Percentiles rank a stretch among this genome's conserved stretches.
Conservation (phyloP, 2,797 vertebrate species). For the Phrynocephalus vlangalii region DNA sequence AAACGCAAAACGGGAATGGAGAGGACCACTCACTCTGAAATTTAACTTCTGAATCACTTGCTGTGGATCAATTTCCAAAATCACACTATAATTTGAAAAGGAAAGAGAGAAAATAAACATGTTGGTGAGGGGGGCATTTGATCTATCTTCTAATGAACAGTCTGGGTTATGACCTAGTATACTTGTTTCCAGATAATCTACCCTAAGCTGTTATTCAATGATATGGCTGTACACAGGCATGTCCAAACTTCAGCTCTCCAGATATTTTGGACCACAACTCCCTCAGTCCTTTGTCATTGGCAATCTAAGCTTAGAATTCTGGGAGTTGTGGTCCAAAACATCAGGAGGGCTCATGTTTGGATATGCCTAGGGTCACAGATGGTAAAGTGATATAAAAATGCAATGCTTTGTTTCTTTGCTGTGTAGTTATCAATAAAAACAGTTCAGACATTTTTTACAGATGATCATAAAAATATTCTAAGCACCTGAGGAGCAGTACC, state of each 20-base stretch:
- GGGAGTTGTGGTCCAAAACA: no score
- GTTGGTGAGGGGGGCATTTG: background rate
- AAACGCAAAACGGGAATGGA: background rate
- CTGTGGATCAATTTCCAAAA: conserved; percentile 92
- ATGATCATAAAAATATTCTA: background rate
- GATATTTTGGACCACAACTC: no score
- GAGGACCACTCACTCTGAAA: conserved; percentile 84
- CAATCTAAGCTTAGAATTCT: no score
- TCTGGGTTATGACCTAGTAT: background rate
- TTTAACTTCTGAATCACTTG: conserved; percentile 92
- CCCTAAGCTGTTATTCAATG: no score
- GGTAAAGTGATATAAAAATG: background rate
- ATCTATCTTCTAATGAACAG: background rate
- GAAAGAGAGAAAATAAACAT: background rate
- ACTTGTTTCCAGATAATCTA: background rate
- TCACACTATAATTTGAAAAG: conserved; percentile 80
- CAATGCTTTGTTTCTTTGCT: background rate
- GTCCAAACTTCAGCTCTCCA: no score
- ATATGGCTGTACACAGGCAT: background rate
- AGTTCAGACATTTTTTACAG: background rate
- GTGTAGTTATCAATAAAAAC: background rate
- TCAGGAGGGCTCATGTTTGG: no score
- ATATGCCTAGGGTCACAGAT: background rate
- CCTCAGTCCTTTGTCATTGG: no score
- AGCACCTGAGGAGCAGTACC: background rate